phyloP scores from a whole-genome alignment of 2,113 vertebrate genomes.

The Pandion haliaetus region DNA sequence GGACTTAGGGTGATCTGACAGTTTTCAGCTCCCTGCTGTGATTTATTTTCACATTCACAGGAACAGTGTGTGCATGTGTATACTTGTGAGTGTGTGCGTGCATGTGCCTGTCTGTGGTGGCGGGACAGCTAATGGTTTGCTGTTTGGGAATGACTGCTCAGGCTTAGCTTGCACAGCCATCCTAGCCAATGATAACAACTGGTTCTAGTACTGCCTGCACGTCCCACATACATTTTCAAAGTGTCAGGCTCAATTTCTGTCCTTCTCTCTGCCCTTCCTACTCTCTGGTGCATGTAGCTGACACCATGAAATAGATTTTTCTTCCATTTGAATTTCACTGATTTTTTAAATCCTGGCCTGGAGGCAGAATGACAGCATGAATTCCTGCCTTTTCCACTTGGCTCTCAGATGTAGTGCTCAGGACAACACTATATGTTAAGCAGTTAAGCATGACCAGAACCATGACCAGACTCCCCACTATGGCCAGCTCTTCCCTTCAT shows the following conservation, averaged over 20 bases:
- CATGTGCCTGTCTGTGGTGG: not conserved
- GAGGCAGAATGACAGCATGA: not conserved
- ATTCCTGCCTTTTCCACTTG: not conserved
- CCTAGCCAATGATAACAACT: not conserved
- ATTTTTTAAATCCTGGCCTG: constrained; percentile 1
- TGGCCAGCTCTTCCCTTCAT: not conserved
- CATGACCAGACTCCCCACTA: not conserved
- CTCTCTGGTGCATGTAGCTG: not conserved
- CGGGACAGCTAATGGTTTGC: not conserved
- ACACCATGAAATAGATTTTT: constrained; percentile 16
- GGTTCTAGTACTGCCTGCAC: not conserved
- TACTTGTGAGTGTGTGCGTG: not conserved
- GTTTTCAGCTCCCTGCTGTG: not conserved
- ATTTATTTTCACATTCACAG: not conserved
- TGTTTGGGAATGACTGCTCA: not conserved
- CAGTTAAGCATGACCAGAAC: not conserved
- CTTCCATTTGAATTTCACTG: not conserved
- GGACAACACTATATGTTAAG: not conserved
- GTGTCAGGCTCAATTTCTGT: not conserved
- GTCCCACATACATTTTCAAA: not conserved
- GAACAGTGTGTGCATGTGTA: not conserved
- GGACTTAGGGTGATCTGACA: not conserved
- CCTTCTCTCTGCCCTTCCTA: not conserved
- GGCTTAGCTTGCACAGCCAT: not conserved
- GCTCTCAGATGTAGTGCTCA: not conserved